These are phyloP conservation scores for Zoanthus sansibaricus DNA, from an alignment of 92 coral and sea anemone species.

Conservation along the genomic window DNA sequence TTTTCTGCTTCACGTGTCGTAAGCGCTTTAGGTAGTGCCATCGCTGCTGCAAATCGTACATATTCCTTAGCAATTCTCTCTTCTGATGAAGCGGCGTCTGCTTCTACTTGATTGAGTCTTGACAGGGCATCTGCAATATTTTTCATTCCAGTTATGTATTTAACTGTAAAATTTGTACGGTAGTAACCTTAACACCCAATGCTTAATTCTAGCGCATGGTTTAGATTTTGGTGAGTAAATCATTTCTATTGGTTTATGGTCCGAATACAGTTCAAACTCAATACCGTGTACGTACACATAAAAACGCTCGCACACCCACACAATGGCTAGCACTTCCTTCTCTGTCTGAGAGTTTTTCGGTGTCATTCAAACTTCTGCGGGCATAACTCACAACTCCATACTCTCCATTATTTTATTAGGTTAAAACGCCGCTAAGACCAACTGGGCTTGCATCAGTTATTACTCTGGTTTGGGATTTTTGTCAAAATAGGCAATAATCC, in stretches of 20 bases:
- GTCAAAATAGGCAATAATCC: neutral
- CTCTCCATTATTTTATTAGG: neutral
- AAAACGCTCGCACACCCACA: neutral
- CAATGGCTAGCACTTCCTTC: neutral
- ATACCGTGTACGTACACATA: neutral
- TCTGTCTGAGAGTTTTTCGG: neutral
- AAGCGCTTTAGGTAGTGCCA: neutral
- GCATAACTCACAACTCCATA: neutral
- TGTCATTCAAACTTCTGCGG: slow-evolving; percentile 47
- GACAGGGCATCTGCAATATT: slow-evolving; percentile 53
- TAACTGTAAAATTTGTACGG: slow-evolving; percentile 56
- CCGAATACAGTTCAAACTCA: too few species aligned
- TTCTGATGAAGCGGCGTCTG: too few species aligned
- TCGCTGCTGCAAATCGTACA: neutral
- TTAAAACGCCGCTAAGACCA: neutral
- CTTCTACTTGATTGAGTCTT: neutral
- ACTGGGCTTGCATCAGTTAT: neutral
- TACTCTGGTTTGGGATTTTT: neutral
- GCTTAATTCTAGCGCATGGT: neutral
- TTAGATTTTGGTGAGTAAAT: neutral
- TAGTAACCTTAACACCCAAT: slow-evolving; percentile 64
- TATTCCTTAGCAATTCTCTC: too few species aligned
- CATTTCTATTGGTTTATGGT: slow-evolving; percentile 13
- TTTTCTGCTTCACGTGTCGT: neutral
- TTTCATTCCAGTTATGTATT: neutral